Evolutionary conservation across 1,140 invertebrate genomes (phyloP).

Genomic region (Neuroterus valhalla): DNA sequence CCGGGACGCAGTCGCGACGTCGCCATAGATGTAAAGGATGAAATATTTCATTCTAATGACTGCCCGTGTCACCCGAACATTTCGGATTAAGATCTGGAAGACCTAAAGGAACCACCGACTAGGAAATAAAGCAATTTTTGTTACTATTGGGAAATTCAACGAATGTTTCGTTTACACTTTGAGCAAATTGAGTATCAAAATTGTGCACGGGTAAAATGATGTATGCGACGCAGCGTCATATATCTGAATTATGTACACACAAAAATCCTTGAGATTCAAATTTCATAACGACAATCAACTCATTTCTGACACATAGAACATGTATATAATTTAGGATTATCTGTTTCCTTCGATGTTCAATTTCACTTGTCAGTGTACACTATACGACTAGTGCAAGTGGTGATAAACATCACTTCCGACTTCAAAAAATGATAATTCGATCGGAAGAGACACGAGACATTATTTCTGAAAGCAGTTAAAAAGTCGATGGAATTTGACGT

Average conservation of each 20-base stretch:
- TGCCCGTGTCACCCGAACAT: neutral
- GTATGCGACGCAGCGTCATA: neutral
- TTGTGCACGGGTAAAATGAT: conserved; percentile 26
- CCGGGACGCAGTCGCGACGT: neutral
- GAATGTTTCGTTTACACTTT: conserved; percentile 15
- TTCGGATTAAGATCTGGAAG: neutral
- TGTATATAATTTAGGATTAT: conserved; percentile 7
- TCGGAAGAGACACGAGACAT: too few relatives aligned
- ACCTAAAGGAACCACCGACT: neutral
- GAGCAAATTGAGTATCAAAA: conserved; percentile 31
- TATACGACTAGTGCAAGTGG: neutral
- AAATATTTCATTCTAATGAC: neutral
- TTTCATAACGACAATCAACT: conserved; percentile 7
- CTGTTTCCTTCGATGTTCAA: too few relatives aligned
- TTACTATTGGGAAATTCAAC: neutral
- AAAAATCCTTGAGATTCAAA: conserved; percentile 18
- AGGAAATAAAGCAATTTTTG: neutral
- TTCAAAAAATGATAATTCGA: neutral
- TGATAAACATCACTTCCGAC: neutral
- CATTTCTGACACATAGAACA: conserved; percentile 19
- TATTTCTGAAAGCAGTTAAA: too few relatives aligned
- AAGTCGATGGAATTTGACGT: too few relatives aligned
- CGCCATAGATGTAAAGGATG: neutral
- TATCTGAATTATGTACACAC: conserved; percentile 18
- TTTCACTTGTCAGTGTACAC: neutral